Evolutionary conservation across 92 coral and sea anemone genomes (phyloP).

Genomic region (Blastomussa wellsi): DNA sequence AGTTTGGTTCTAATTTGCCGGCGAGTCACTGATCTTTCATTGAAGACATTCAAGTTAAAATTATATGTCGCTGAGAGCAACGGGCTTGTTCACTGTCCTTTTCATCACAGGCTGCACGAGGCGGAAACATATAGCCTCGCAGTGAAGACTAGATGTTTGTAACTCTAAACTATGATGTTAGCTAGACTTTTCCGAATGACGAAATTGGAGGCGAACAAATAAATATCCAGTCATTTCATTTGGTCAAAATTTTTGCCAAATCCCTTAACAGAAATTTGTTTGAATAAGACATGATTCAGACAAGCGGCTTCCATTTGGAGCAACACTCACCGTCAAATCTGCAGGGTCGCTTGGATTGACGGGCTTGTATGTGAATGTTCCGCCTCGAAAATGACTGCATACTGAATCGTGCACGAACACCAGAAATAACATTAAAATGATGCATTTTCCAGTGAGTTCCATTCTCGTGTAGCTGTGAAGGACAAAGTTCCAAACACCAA

Average conservation of each 20-base stretch:
- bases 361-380: constrained; percentile 32
- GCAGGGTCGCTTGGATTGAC: constrained; percentile 32
- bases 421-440: constrained; percentile 6
- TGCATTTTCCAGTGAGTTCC: not conserved
- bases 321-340: constrained; percentile 10
- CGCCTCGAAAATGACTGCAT: constrained; percentile 32
- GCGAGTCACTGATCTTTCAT: no score
- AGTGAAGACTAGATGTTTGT: no score
- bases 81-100: no score
- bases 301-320: not conserved
- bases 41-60: no score
- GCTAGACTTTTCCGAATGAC: no score
- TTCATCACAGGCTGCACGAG: no score
- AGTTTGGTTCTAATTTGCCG: not conserved
- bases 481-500: not conserved
- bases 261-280: not conserved
- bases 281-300: not conserved
- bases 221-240: no score
- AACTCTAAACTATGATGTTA: no score
- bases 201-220: no score
- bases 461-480: not conserved
- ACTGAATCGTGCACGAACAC: constrained; percentile 3
- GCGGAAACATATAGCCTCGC: no score
- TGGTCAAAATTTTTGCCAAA: no score
- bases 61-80: no score